Evolutionary conservation across 2,797 vertebrate species (phyloP), one percentile per base, ranked within the genome.

Genomic region (Siniperca scherzeri): DNA sequence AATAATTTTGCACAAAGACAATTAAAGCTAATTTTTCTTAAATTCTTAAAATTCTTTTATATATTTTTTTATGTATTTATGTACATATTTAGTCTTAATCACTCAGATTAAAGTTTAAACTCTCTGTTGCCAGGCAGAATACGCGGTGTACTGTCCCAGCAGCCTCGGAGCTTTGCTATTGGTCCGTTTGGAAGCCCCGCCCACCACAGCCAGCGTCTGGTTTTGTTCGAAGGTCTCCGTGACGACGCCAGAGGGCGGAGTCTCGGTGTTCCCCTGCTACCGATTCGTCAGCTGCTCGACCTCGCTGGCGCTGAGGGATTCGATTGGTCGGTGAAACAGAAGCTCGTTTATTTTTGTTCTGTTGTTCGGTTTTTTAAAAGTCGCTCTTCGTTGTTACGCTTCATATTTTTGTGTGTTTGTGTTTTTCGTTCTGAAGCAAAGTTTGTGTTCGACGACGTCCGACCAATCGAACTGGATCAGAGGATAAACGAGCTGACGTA

Each of bases 211-310:
- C n/a, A 27, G 64, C 2, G 25, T 27, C 42, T 66, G 64, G 64
- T 48, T 46, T 30, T 66, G 64, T 48, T 30, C 25, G 8, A 66
- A 66, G 30, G 42, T 77, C 16, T 21, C 4, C 3, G 72, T 81
- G 56, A 78, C 61, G 7, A 83, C 76, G 0, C 76, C 74, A 2
- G 69, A 78, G 50, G 76, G 70, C 4, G 62, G 64, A 30, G 68
- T 52, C 21, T 60, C 56, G 1, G 13, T 53, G n/a, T 83, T 77
- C 33, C 81, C 69, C 8, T 73, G 75, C 60, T 69, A 78, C 61
- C 55, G 64, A 57, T 78, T 70, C 12, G 52, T 74, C 44, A 38
- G 33, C 59, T 50, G 59, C 33, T 61, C 33, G 8, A 61, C 57
- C 44, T 52, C 48, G 10, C 59, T 74, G 27, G 65, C 52, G 27